Evolutionary conservation across 2,888 invertebrate genomes (phyloP).

Genomic region (Macroteleia sp.): DNA sequence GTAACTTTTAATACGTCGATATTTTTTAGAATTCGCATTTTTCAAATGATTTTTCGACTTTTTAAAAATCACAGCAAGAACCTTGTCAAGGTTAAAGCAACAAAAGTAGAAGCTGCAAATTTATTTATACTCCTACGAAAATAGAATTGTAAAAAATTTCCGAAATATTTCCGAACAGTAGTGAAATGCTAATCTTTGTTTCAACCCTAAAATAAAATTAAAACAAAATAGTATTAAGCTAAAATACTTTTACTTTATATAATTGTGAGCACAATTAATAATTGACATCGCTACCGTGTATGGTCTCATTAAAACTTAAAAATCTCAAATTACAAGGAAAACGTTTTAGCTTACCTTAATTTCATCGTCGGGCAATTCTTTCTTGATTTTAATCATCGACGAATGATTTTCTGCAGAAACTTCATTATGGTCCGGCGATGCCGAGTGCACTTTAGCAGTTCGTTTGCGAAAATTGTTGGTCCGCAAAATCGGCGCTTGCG

Average conservation of each 20-base stretch:
- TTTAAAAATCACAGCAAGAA: constrained; percentile 8
- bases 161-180: neutral
- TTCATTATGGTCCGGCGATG: constrained; percentile 51
- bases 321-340: no score
- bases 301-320: no score
- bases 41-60: constrained; percentile 3
- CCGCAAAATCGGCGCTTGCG: constrained; percentile 61
- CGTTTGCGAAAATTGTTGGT: constrained; percentile 59
- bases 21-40: no score
- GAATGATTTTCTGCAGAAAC: constrained; percentile 18
- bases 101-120: constrained; percentile 46
- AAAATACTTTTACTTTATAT: no score
- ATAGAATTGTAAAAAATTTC: constrained; percentile 37
- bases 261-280: neutral
- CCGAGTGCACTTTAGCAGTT: constrained; percentile 41
- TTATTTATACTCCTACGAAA: constrained; percentile 37
- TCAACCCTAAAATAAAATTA: no score
- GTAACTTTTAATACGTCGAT: no score
- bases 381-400: constrained; percentile 58
- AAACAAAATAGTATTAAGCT: no score
- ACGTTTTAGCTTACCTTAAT: constrained; percentile 65
- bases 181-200: no score
- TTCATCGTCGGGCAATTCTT: constrained; percentile 65
- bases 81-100: constrained; percentile 45
- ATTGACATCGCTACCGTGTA: no score